Evolutionary conservation across 2,888 invertebrate species (phyloP), one percentile per base, ranked within the genome.

Genomic region (Drosophila testacea): DNA sequence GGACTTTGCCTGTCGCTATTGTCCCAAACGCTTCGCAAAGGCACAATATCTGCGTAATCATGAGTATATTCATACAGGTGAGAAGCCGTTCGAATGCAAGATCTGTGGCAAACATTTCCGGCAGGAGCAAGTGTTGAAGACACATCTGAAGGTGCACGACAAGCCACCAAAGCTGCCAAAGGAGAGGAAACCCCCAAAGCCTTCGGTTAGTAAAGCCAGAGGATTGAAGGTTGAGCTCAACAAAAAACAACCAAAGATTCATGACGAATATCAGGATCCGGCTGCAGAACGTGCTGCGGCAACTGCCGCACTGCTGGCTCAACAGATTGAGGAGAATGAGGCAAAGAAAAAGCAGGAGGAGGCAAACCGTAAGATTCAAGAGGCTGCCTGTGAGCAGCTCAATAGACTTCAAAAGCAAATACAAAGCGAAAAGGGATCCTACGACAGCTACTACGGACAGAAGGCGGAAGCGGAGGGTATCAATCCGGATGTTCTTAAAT

Each of bases 21-120:
- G 92, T 64, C 90, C 91, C 28, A 90, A 91, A 56, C 85, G 91
- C 0, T 92, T 92, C 63, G 92, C 92, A 9, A 92, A 92, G 73
- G 91, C 91, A 10, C 92, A 92, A 66, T 92, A 92, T 3, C 74
- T 92, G 7, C 91, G 92, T 13, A 92, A 92, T 69, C 92, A 92
- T 54, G 91, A 91, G 68, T 92, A 91, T 86, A 92, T 91, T 0
- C 92, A 92, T 36, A 92, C 92, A 0, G 92, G 92, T 0, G 92
- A 92, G 48, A 92, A 92, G 52, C 92, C 92, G 0, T 91, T 91
- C 63, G 91, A 85, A 34, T 92, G 92, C 66, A 80, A 81, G 7
- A 81, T 87, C 9, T 92, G 92, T 52, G 89, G 88, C 44, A 92
- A 91, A 59, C 86, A 90, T 32, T 92, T 92, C 78, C 91, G 92